These are phyloP conservation scores for Rhynchophorus ferrugineus DNA, from an alignment of 1,140 invertebrate species.

Conservation along the genomic window DNA sequence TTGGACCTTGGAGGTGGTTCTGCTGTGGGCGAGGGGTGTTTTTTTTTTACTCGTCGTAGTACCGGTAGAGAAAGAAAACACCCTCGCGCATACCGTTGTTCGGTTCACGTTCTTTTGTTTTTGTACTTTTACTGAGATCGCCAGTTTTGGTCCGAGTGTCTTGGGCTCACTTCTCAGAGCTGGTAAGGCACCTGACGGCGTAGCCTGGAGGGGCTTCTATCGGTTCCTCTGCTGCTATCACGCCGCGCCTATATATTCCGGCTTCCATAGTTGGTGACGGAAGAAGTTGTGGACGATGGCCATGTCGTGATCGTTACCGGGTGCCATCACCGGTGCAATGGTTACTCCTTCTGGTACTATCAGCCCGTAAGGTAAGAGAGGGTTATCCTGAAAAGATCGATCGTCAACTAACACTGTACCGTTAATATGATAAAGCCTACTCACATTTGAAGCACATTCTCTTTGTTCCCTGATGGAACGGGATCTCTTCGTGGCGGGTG, in stretches of 20 bases:
- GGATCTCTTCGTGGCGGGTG: constrained; percentile 9
- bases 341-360: constrained; percentile 42
- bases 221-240: constrained; percentile 25
- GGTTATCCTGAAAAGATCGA: constrained; percentile 29
- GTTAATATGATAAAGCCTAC: too few relatives aligned
- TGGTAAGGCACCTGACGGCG: background rate
- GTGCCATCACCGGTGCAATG: constrained; percentile 39
- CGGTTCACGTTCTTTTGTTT: background rate
- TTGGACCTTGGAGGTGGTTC: background rate
- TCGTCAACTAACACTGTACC: background rate
- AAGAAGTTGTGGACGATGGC: constrained; percentile 49
- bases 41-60: too few relatives aligned
- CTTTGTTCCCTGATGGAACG: constrained; percentile 3
- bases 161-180: background rate
- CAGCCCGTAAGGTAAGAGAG: constrained; percentile 40
- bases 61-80: too few relatives aligned
- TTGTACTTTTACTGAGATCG: background rate
- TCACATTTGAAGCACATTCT: too few relatives aligned
- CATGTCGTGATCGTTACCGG: constrained; percentile 42
- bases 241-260: constrained; percentile 45
- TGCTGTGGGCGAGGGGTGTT: too few relatives aligned
- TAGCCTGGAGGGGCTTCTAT: background rate
- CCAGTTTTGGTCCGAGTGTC: background rate
- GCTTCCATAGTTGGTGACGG: constrained; percentile 50
- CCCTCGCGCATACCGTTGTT: too few relatives aligned